These are phyloP conservation scores for Chrysotoxum bicinctum DNA, from an alignment of 2,888 invertebrate genomes.

Conservation along the genomic window DNA sequence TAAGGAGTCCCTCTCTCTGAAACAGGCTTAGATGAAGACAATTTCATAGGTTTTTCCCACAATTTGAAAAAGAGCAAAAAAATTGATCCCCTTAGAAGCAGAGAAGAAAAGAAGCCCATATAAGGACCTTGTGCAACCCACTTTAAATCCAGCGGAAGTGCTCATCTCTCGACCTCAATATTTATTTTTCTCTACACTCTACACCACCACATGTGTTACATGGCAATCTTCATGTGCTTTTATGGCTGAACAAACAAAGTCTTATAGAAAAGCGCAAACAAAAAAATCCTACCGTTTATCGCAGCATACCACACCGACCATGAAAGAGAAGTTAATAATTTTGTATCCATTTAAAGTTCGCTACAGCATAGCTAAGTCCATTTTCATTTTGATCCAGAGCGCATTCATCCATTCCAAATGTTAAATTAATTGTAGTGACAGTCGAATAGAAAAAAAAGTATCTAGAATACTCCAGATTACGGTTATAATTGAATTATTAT, in stretches of 20 bases:
- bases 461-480: constrained; percentile 29
- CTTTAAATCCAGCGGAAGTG: constrained; percentile 53
- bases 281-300: constrained; percentile 38
- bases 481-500: constrained; percentile 55
- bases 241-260: constrained; percentile 35
- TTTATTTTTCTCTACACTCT: not conserved
- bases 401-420: constrained; percentile 34
- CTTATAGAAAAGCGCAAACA: not conserved
- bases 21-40: not conserved
- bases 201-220: not conserved
- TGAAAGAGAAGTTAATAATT: constrained; percentile 62
- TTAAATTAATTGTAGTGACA: constrained; percentile 49
- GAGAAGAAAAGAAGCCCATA: constrained; percentile 22
- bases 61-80: not conserved
- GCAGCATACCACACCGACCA: constrained; percentile 57
- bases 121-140: constrained; percentile 38
- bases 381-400: constrained; percentile 2
- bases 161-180: constrained; percentile 45
- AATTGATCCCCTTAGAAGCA: not conserved
- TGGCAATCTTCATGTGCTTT: constrained; percentile 12
- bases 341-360: constrained; percentile 57
- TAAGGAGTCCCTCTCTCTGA: not conserved
- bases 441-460: not conserved
- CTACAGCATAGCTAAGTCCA: constrained; percentile 36
- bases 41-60: not conserved